These are phyloP conservation scores for Athripsodes cinereus DNA, from an alignment of 2,888 invertebrate genomes.

Conservation along the genomic window DNA sequence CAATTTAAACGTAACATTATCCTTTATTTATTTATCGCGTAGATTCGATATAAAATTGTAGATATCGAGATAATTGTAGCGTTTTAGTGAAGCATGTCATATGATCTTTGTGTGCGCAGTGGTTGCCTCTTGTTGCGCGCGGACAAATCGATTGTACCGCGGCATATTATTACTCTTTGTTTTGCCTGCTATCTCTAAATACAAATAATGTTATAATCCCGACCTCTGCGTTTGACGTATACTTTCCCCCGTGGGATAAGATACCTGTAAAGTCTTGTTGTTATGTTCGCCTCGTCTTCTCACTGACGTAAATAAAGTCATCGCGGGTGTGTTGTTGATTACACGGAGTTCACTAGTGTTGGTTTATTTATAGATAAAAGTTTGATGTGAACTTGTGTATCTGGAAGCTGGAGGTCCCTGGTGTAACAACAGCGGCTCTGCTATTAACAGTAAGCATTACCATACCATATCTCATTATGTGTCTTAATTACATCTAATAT, in stretches of 20 bases:
- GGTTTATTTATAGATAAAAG: slow-evolving; percentile 22
- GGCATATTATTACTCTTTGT: slow-evolving; percentile 15
- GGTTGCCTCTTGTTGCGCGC: slow-evolving; percentile 23
- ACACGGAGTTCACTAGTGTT: slow-evolving; percentile 12
- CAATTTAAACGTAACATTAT: no score
- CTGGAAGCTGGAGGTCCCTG: slow-evolving; percentile 7
- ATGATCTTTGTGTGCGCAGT: slow-evolving; percentile 22
- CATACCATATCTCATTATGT: slow-evolving; percentile 2
- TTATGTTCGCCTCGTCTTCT: background rate
- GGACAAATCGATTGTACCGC: slow-evolving; percentile 18
- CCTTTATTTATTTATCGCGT: no score
- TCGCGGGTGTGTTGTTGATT: slow-evolving; percentile 8
- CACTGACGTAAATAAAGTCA: slow-evolving; percentile 10
- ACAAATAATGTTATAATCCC: slow-evolving; percentile 17
- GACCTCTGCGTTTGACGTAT: background rate
- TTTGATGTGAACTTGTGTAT: slow-evolving; percentile 8
- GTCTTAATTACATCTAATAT: background rate
- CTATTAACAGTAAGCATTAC: slow-evolving; percentile 13
- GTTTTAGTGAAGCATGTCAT: slow-evolving; percentile 22
- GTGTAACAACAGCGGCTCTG: slow-evolving; percentile 17
- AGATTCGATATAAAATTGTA: no score
- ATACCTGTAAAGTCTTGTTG: background rate
- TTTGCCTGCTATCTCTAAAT: slow-evolving; percentile 7
- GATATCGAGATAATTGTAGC: background rate
- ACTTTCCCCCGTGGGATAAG: background rate